Base-by-base conservation (phyloP, 1,140 invertebrate genomes). In the Hyposmocoma kahamanoa region DNA sequence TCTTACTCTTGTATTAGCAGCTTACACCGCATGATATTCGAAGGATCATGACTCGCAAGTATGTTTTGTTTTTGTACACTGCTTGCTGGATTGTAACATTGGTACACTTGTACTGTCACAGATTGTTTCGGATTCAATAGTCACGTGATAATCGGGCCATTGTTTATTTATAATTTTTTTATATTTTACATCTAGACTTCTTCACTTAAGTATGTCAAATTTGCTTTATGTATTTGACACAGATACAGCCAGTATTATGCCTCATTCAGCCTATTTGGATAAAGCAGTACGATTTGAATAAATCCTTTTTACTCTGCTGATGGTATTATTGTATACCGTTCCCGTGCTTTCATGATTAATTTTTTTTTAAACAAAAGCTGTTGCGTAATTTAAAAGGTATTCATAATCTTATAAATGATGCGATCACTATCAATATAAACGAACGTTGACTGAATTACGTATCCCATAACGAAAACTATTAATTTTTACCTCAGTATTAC, bases 1-100 rank as follows among this genome's bases (percentile, higher is more conserved):
- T 47, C 57, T 69, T 67, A 72, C 59, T 74, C 62, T 67, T 62
- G 72, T 70, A 72, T 74, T 72, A 72, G 68, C 53, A 50, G 70
- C 69, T 78, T 71, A 73, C 58, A 49, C 45, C 49, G 10, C 60
- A 72, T 76, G 70, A 77, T 73, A 69, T 47, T 50, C 51, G 54
- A n/a, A n/a, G 53, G 53, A 56, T 42, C 54, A 53, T 74, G 69
- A 69, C 60, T 75, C 28, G 63, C 53, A 41, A 45, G 11, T 50
- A 15, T 62, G 55, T 55, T 63, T 73, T 78, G 70, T 75, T 71
- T 72, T 72, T 68, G 47, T 57, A 28, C 17, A 22, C 18, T 47
- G 28, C 30, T 11, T 57, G 46, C 42, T 58, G 52, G 54, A 53
- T 26, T 26, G 24, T 26, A 6, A 5, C 24, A 26, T 26, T 11